Conservation (phyloP, 2,888 invertebrate genomes). For the Tenthredo distinguenda region DNA sequence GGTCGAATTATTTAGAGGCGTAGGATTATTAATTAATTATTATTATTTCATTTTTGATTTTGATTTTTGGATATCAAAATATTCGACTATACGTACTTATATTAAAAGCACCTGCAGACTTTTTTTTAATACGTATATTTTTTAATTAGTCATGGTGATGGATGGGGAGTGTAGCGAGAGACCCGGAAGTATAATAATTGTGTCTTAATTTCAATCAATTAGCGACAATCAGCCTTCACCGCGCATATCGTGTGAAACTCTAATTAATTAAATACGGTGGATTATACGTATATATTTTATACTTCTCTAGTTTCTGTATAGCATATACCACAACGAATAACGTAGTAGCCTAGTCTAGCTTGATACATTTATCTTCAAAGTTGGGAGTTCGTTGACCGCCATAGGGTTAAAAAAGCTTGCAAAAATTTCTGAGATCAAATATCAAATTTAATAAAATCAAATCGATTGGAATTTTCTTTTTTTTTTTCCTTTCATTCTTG, state of each 20-base stretch:
- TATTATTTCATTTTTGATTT: no score
- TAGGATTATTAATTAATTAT: neutral
- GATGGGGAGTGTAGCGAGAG: neutral
- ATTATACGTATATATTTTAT: neutral
- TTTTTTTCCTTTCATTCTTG: neutral
- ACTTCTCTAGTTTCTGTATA: neutral
- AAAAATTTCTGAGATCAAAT: neutral
- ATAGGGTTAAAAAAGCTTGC: neutral
- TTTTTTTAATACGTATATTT: neutral
- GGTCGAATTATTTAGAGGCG: neutral
- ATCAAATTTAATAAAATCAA: neutral
- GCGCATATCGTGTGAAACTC: constrained; percentile 23
- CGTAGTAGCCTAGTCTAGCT: neutral
- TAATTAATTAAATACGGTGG: constrained; percentile 21
- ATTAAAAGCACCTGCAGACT: neutral
- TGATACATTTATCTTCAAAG: neutral
- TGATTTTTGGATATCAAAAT: no score
- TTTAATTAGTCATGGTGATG: neutral
- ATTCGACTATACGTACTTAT: no score
- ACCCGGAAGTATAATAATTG: constrained; percentile 38
- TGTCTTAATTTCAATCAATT: constrained; percentile 26
- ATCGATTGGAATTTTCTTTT: no score
- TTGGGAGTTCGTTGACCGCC: neutral
- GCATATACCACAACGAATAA: neutral
- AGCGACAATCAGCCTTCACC: constrained; percentile 21